These are phyloP conservation scores for Brachionus paranguensis DNA, from an alignment of 1,140 invertebrate species.

Conservation along the genomic window DNA sequence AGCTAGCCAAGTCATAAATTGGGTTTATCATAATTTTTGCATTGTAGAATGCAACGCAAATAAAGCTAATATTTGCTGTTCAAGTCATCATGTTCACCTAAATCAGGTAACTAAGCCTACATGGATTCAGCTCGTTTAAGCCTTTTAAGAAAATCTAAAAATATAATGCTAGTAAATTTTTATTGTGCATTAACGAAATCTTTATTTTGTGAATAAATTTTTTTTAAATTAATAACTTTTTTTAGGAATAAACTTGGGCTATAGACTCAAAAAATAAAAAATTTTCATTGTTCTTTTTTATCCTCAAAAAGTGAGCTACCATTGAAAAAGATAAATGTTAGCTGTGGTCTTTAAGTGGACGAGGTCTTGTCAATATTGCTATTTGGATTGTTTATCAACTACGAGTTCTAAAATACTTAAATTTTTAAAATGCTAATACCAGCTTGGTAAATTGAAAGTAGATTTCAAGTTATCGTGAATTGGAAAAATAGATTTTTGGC, in stretches of 20 bases:
- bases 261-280: not conserved
- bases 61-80: not conserved
- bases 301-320: not conserved
- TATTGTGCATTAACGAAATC: not conserved
- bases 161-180: not conserved
- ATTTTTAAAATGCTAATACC: not conserved
- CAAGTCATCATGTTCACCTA: not conserved
- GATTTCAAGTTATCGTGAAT: no score
- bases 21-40: not conserved
- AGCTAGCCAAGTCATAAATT: not conserved
- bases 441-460: no score
- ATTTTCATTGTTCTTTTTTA: not conserved
- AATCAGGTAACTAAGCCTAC: not conserved
- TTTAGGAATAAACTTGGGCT: not conserved
- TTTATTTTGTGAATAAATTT: not conserved
- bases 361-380: no score
- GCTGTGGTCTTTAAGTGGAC: no score
- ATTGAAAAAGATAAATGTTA: no score
- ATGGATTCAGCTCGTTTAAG: not conserved
- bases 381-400: not conserved
- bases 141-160: not conserved
- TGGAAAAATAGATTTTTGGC: no score
- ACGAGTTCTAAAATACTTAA: not conserved
- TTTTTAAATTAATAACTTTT: not conserved
- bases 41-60: not conserved